phyloP scores from a whole-genome alignment of 2,113 vertebrate species.

The Otocyon megalotis region DNA sequence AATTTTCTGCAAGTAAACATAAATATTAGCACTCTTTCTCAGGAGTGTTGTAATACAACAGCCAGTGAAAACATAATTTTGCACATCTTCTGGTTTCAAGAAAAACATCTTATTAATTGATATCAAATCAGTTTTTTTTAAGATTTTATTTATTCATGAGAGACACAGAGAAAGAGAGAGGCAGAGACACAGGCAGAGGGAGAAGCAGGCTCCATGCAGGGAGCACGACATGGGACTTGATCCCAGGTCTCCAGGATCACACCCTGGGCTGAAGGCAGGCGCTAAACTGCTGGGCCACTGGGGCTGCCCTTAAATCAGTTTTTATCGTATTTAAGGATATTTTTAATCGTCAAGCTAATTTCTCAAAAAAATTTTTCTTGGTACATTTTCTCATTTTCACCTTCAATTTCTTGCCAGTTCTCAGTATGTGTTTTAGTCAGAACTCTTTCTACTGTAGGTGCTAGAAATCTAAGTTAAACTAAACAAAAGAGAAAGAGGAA shows the following conservation, averaged over 20 bases:
- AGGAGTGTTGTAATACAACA: neutral
- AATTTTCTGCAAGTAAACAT: neutral
- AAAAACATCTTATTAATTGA: neutral
- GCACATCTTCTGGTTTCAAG: neutral
- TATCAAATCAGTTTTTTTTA: neutral
- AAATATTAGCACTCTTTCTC: neutral
- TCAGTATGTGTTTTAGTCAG: neutral
- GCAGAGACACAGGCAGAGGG: too few relatives aligned
- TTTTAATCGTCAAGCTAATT: neutral
- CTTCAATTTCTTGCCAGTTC: conserved; percentile 3
- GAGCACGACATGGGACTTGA: too few relatives aligned
- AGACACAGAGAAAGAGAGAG: too few relatives aligned
- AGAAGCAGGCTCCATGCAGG: too few relatives aligned
- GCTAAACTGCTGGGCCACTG: too few relatives aligned
- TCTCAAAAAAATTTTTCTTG: neutral
- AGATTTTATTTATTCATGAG: neutral
- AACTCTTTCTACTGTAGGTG: neutral
- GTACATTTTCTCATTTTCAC: neutral
- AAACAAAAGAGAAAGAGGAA: neutral
- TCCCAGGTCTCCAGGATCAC: too few relatives aligned
- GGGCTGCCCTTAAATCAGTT: neutral
- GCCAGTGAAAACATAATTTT: neutral
- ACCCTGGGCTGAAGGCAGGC: too few relatives aligned
- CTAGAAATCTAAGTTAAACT: conserved; percentile 25
- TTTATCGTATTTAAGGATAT: neutral